Conservation (phyloP, 2,888 invertebrate genomes). For the Pandemis corylana region DNA sequence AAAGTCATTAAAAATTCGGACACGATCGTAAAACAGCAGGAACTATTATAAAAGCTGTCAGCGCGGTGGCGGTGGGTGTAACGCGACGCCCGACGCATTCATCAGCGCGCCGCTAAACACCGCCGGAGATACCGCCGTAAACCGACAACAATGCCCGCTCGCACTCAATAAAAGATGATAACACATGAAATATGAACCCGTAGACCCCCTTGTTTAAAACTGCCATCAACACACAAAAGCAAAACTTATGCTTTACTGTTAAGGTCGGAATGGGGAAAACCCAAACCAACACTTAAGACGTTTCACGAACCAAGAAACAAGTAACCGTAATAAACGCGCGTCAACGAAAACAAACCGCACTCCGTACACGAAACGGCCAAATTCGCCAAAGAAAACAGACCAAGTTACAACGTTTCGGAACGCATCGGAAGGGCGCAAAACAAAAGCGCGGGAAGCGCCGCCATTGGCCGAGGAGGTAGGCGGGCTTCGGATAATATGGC, state of each 20-base stretch:
- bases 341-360: conserved; percentile 81
- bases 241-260: conserved; percentile 46
- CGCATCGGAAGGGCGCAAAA: conserved; percentile 74
- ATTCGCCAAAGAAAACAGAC: conserved; percentile 77
- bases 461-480: conserved; percentile 83
- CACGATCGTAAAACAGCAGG: conserved; percentile 32
- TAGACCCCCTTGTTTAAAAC: conserved; percentile 69
- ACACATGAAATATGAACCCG: conserved; percentile 84
- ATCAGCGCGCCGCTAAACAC: conserved; percentile 80
- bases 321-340: conserved; percentile 74
- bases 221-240: conserved; percentile 36
- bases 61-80: conserved; percentile 50
- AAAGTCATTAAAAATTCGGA: conserved; percentile 37
- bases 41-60: conserved; percentile 45
- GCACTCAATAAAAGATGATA: conserved; percentile 85
- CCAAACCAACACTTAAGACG: conserved; percentile 54
- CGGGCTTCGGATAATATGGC: conserved; percentile 82
- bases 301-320: conserved; percentile 54
- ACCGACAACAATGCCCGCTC: conserved; percentile 83
- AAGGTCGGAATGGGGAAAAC: conserved; percentile 49
- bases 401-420: conserved; percentile 82
- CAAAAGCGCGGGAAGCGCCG: conserved; percentile 82
- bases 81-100: conserved; percentile 74
- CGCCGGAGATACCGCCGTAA: conserved; percentile 81
- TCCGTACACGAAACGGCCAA: conserved; percentile 75